Base-by-base conservation (phyloP, 2,113 vertebrate species). In the Sciurus niger region DNA sequence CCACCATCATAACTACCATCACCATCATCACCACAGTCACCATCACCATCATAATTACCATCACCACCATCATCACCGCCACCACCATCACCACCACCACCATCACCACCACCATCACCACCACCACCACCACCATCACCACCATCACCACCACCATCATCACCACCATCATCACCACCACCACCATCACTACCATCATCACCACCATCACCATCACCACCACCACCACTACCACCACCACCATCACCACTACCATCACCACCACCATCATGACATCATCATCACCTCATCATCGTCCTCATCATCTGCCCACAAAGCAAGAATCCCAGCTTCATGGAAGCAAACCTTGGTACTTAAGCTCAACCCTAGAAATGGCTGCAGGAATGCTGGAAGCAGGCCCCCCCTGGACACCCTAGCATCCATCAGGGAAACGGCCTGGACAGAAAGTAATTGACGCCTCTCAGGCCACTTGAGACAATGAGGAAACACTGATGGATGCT, bases 1-100 rank as follows among this genome's bases (percentile, higher is more conserved):
- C 1, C 37, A n/a, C 2, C 51, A 18, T 0, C 48, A 46, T 1
- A 67, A 72, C 1, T 22, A 24, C 16, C 78, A 25, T 4, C n/a
- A 5, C 0, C n/a, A 1, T 1, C n/a, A 11, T 0, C 12, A 70
- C 4, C n/a, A 55, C 9, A n/a, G n/a, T n/a, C 63, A 65, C 3
- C 60, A 37, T 2, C 58, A 28, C 1, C 58, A 37, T 0, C 14
- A n/a, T 2, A 4, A 63, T 1, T 12, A 48, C 10, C 70, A 43
- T 1, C 40, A 48, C 0, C 73, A 37, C 13, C n/a, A 90, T 1
- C 10, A 37, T 13, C 77, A 18, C 2, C 90, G 10, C 0, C 22
- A 60, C 1, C 60, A 46, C 0, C 28, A 43, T 0, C 51, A 18
- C 2, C 89, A 43, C 0, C 51, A 18, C 2, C 89, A 17, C 0